Conservation (phyloP, 30 jellyfish, hydroid and myxozoan genomes). For the Hydractinia symbiolongicarpus region DNA sequence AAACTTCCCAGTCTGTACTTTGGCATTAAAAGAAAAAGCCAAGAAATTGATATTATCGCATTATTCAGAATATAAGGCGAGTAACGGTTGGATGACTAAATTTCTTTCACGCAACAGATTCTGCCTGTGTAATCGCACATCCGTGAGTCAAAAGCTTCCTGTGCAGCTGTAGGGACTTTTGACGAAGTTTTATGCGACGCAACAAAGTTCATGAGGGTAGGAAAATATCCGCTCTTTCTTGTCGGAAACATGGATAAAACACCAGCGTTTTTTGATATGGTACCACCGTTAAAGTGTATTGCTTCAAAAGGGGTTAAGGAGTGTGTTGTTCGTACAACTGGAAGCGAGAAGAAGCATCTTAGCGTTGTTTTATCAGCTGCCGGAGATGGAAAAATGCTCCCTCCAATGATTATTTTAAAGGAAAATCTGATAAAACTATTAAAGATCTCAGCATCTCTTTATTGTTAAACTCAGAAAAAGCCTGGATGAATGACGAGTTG, state of each 20-base stretch:
- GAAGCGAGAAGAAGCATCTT: constrained; percentile 4
- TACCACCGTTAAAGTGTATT: too few relatives aligned
- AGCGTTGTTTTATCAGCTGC: constrained; percentile 8
- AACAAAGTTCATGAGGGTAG: background rate
- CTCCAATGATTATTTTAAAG: constrained; percentile 1
- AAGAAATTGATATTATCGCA: constrained; percentile 13
- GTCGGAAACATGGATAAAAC: too few relatives aligned
- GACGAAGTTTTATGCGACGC: too few relatives aligned
- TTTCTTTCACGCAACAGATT: too few relatives aligned
- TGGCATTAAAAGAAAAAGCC: constrained; percentile 4
- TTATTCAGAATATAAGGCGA: background rate
- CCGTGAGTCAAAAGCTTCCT: constrained; percentile 15
- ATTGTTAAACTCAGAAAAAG: background rate
- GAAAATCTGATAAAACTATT: background rate
- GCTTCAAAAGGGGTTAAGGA: too few relatives aligned
- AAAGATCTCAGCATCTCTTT: background rate
- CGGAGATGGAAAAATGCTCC: constrained; percentile 1
- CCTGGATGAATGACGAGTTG: constrained; percentile 1
- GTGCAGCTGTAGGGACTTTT: background rate
- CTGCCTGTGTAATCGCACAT: constrained; percentile 3
- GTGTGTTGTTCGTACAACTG: too few relatives aligned
- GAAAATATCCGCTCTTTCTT: too few relatives aligned
- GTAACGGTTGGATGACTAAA: constrained; percentile 15
- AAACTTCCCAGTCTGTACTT: background rate
- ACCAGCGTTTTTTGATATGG: too few relatives aligned